Percentiles rank a stretch among this genome's conserved stretches.
Evolutionary conservation across 2,113 vertebrate genomes (phyloP).

Genomic region (Oriolus oriolus): DNA sequence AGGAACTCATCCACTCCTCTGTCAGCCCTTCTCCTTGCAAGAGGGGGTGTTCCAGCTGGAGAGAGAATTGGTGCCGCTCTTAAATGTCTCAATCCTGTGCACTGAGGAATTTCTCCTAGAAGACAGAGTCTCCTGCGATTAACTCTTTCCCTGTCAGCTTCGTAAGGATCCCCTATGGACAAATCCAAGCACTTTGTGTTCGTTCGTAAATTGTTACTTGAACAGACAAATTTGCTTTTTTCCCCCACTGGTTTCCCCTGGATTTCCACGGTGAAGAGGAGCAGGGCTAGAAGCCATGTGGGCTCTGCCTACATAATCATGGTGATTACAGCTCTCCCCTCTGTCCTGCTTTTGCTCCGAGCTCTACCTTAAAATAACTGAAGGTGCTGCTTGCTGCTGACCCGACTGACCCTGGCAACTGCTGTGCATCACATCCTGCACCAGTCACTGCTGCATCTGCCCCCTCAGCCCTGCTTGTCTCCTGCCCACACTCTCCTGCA

Average conservation of each 20-base stretch:
- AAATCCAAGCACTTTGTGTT: not conserved
- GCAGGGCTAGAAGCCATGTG: not conserved
- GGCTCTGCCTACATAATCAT: not conserved
- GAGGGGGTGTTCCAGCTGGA: not conserved
- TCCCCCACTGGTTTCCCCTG: not conserved
- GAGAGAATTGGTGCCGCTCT: not conserved
- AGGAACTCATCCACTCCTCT: not conserved
- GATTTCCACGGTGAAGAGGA: not conserved
- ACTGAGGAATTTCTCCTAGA: not conserved
- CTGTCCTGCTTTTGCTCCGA: not conserved
- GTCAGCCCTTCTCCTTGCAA: not conserved
- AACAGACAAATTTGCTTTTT: not conserved
- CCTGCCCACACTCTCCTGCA: not conserved
- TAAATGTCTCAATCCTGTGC: not conserved
- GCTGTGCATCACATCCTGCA: not conserved
- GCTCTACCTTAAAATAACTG: not conserved
- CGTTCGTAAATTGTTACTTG: not conserved
- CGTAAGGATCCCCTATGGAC: not conserved
- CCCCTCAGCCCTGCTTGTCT: not conserved
- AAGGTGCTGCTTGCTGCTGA: not conserved
- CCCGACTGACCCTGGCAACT: accelerated
- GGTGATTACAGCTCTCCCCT: not conserved
- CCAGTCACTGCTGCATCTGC: not conserved
- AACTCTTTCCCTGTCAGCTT: not conserved
- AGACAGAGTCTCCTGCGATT: not conserved